phyloP scores from a whole-genome alignment of 2,888 invertebrate genomes.

The Acrobasis suavella region DNA sequence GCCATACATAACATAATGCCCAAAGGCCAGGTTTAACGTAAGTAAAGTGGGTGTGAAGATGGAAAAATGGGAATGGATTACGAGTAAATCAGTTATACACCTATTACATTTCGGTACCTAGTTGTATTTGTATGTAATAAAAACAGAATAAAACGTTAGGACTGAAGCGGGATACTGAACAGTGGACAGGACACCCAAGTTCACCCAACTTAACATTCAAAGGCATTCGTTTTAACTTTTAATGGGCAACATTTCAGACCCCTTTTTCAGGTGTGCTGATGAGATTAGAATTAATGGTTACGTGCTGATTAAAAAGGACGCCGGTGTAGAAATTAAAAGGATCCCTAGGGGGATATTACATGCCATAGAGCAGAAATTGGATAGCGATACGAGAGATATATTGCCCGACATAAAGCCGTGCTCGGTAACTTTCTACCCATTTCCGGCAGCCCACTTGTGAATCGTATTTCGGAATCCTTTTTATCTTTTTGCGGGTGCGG shows the following conservation, averaged over 20 bases:
- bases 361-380: constrained; percentile 79
- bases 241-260: constrained; percentile 9
- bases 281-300: constrained; percentile 58
- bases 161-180: not conserved
- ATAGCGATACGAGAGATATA: constrained; percentile 79
- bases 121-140: too few relatives aligned
- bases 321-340: constrained; percentile 68
- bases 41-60: too few relatives aligned
- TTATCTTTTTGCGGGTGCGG: constrained; percentile 75
- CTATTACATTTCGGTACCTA: too few relatives aligned
- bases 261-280: constrained; percentile 38
- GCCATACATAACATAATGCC: too few relatives aligned
- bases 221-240: constrained; percentile 7
- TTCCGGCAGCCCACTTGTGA: constrained; percentile 79
- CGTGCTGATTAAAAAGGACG: constrained; percentile 65
- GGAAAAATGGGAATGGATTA: too few relatives aligned
- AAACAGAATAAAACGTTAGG: not conserved
- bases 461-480: constrained; percentile 79
- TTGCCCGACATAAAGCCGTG: constrained; percentile 75
- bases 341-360: constrained; percentile 71
- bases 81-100: too few relatives aligned
- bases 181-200: constrained; percentile 4
- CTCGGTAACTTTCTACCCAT: constrained; percentile 77
- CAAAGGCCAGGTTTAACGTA: too few relatives aligned
- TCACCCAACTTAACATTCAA: constrained; percentile 10